A percentile compares a stretch with the other conserved stretches of the same genome.
Conservation (phyloP, 1,140 invertebrate species). For the Nomia melanderi region DNA sequence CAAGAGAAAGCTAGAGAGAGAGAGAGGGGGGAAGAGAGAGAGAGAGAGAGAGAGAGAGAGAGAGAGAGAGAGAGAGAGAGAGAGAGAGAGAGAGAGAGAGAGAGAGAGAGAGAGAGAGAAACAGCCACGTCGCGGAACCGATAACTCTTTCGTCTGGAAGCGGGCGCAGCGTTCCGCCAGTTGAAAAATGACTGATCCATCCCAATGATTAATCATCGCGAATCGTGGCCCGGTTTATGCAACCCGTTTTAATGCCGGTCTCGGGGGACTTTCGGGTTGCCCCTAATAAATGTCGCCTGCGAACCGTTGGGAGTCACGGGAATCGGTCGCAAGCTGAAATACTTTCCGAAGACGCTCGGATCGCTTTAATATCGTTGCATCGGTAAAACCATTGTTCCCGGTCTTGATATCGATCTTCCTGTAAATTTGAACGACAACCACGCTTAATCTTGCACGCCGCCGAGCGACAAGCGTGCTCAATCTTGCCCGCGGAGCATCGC, state of each 20-base stretch:
- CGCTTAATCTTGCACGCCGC: slow-evolving; percentile 60
- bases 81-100: too few relatives aligned
- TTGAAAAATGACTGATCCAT: slow-evolving; percentile 58
- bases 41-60: slow-evolving; percentile 34
- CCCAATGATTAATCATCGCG: slow-evolving; percentile 59
- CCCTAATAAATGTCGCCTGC: slow-evolving; percentile 42
- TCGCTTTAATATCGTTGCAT: slow-evolving; percentile 51
- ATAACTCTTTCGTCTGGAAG: slow-evolving; percentile 48
- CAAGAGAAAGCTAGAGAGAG: slow-evolving; percentile 31
- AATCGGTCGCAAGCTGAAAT: neutral
- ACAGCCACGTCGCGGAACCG: slow-evolving; percentile 53
- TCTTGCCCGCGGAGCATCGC: slow-evolving; percentile 50
- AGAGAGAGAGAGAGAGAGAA: slow-evolving; percentile 29
- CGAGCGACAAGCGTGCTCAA: slow-evolving; percentile 56
- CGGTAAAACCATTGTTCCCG: slow-evolving; percentile 54
- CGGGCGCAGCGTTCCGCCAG: neutral
- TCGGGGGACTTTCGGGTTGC: slow-evolving; percentile 27
- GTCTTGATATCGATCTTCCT: slow-evolving; percentile 58
- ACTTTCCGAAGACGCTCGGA: slow-evolving; percentile 24
- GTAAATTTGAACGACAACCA: slow-evolving; percentile 54
- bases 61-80: too few relatives aligned
- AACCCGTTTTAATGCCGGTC: slow-evolving; percentile 18
- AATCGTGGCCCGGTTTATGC: slow-evolving; percentile 42
- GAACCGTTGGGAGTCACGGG: neutral
- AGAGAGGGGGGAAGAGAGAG: too few relatives aligned